Evolutionary conservation across 2,888 invertebrate genomes (phyloP).

Genomic region (Drosophila neutralis): DNA sequence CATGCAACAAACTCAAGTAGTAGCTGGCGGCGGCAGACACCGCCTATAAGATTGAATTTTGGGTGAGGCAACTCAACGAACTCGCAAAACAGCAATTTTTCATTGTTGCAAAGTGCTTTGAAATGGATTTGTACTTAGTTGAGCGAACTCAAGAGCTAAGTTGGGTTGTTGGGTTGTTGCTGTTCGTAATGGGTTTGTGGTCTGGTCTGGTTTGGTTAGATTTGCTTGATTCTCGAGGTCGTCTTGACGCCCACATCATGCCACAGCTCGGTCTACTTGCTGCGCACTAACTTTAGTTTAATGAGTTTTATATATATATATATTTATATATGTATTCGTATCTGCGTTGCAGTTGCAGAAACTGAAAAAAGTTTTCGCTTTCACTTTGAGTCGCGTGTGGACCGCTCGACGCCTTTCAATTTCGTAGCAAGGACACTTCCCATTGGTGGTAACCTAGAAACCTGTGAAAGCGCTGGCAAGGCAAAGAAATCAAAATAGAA

Average conservation of each 20-base stretch:
- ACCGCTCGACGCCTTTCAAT: constrained; percentile 57
- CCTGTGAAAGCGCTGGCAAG: constrained; percentile 21
- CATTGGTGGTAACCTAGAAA: constrained; percentile 47
- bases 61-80: constrained; percentile 22
- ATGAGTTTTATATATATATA: constrained; percentile 61
- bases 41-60: constrained; percentile 47
- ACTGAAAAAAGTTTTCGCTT: constrained; percentile 41
- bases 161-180: constrained; percentile 11
- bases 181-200: constrained; percentile 31
- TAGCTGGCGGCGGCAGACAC: constrained; percentile 39
- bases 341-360: constrained; percentile 69
- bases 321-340: constrained; percentile 6
- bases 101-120: constrained; percentile 61
- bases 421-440: constrained; percentile 62
- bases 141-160: constrained; percentile 30
- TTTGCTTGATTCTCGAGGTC: constrained; percentile 54
- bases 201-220: constrained; percentile 26
- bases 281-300: constrained; percentile 66
- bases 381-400: constrained; percentile 54
- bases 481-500: constrained; percentile 17
- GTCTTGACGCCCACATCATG: constrained; percentile 38
- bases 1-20: constrained; percentile 38
- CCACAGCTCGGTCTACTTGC: constrained; percentile 8
- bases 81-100: constrained; percentile 54
- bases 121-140: constrained; percentile 62